Base-by-base conservation (phyloP, 2,113 vertebrate genomes). In the Smithornis capensis region DNA sequence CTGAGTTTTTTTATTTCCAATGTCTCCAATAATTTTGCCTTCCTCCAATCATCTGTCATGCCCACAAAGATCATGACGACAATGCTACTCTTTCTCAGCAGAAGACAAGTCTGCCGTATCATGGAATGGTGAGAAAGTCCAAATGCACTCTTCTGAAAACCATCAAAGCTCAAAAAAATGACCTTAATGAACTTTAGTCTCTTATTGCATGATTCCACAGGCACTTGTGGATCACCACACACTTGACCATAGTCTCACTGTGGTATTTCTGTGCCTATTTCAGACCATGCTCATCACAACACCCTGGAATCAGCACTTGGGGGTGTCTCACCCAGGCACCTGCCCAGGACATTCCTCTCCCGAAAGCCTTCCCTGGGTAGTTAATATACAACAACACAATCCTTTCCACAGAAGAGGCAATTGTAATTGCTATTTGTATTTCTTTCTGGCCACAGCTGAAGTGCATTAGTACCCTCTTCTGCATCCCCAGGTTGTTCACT, bases 291-390 rank as follows among this genome's bases (percentile, higher is more conserved):
- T 83, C 3, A 0, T 94, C 33, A 47, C 53, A 89, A 14, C 14
- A 45, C 14, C 27, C 63, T 40, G 53, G 49, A n/a, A 35, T 38
- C 35, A 79, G 35, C 23, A 64, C 9, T 9, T 0, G 0, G 12
- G 42, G 25, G 0, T n/a, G 13, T 64, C 28, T 68, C 44, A 60
- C 14, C 4, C 56, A 4, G 1, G 3, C 1, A 1, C 9, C 35
- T 35, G 29, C 25, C 33, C 63, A 76, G 53, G 44, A 19, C 29
- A 12, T 74, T 88, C 37, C 28, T 62, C 15, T 23, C 19, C 55
- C n/a, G 64, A 80, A 81, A 87, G 40, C 19, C 42, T 65, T 69
- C 55, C n/a, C 40, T 65, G 11, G 9, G 6, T 65, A 60, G 29
- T 13, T 49, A 24, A 74, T 42, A 50, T 24, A 38, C 9, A 29